A percentile compares a stretch with the other conserved stretches of the same genome.
These are phyloP conservation scores for Tyrannus savana DNA, from an alignment of 2,113 vertebrate species.

Conservation along the genomic window DNA sequence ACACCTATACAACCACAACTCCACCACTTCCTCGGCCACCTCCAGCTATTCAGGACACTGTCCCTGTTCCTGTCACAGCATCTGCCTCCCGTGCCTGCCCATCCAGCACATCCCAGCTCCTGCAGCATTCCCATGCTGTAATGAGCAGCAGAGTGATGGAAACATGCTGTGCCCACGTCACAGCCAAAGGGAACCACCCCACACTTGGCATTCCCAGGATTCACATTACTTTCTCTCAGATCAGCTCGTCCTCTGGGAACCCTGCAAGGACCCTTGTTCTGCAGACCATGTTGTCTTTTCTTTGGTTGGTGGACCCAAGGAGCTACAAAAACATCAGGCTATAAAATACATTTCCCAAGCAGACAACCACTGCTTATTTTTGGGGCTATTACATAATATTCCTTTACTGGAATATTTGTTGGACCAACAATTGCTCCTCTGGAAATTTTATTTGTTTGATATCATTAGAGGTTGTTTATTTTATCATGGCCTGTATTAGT, in stretches of 20 bases:
- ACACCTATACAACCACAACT: neutral
- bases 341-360: slow-evolving; percentile 1
- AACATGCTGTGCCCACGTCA: neutral
- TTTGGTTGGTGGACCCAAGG: neutral
- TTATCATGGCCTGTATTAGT: neutral
- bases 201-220: fast-evolving
- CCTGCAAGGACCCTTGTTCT: neutral
- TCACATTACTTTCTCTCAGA: neutral
- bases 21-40: neutral
- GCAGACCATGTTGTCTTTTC: neutral
- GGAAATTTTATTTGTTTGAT: neutral
- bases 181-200: neutral
- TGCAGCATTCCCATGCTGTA: fast-evolving
- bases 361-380: neutral
- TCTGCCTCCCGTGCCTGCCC: fast-evolving
- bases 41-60: neutral
- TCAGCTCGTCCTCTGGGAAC: neutral
- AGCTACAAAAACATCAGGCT: neutral
- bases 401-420: neutral
- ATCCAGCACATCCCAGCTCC: neutral
- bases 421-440: neutral
- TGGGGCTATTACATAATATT: neutral
- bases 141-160: neutral
- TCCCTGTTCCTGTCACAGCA: fast-evolving
- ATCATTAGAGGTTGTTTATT: neutral